Conservation (phyloP, 2,113 vertebrate genomes). For the Scomber japonicus region DNA sequence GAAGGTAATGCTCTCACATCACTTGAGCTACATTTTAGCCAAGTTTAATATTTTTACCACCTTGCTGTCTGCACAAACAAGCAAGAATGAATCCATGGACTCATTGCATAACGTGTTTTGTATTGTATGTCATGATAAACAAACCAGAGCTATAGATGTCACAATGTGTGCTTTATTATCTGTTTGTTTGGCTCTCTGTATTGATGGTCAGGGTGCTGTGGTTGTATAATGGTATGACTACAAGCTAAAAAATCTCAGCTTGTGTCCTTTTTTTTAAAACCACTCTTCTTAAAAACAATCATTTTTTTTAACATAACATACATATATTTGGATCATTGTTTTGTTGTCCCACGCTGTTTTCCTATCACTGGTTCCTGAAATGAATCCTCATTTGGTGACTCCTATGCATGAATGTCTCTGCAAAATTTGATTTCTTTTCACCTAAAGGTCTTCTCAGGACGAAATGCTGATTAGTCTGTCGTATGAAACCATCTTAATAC, state of each 20-base stretch:
- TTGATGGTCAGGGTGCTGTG: neutral
- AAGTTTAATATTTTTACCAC: too few species aligned
- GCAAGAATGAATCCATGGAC: neutral
- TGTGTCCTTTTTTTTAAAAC: conserved; percentile 22
- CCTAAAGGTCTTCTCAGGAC: too few species aligned
- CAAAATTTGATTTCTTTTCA: neutral
- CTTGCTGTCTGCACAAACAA: neutral
- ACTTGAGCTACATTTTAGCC: too few species aligned
- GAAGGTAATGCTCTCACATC: neutral
- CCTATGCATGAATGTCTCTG: neutral
- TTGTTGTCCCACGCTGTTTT: neutral
- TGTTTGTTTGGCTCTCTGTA: conserved; percentile 7
- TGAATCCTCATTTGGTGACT: too few species aligned
- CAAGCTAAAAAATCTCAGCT: neutral
- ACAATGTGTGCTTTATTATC: neutral
- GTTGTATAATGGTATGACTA: neutral
- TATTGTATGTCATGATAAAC: neutral
- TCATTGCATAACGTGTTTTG: neutral
- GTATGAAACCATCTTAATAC: too few species aligned
- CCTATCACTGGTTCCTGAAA: neutral
- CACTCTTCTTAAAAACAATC: neutral
- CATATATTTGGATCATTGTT: too few species aligned
- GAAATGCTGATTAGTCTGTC: too few species aligned
- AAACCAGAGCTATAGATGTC: neutral
- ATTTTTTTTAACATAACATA: too few species aligned